A percentile compares a stretch with the other conserved stretches of the same genome.
Conservation (phyloP, 2,888 invertebrate genomes). For the Zelleria hepariella region DNA sequence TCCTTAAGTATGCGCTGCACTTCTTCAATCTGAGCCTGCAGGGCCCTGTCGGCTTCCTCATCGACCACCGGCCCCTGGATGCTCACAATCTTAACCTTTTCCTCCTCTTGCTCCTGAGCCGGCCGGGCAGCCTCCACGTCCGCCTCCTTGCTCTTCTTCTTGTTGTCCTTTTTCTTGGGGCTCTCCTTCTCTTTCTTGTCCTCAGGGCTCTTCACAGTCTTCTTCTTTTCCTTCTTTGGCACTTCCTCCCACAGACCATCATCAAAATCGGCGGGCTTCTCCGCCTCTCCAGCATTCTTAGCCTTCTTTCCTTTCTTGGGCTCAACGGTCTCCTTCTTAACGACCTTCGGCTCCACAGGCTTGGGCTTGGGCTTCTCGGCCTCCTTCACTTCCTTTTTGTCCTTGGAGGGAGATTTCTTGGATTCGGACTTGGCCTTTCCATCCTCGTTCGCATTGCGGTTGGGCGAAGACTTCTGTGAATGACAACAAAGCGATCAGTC, state of each 20-base stretch:
- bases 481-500: not conserved
- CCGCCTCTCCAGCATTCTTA: slow-evolving; percentile 65
- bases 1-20: slow-evolving; percentile 61
- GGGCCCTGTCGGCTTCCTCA: slow-evolving; percentile 50
- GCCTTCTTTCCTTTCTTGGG: slow-evolving; percentile 74
- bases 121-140: slow-evolving; percentile 44
- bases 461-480: slow-evolving; percentile 73
- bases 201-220: slow-evolving; percentile 68
- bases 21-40: slow-evolving; percentile 64
- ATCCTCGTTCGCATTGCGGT: slow-evolving; percentile 73
- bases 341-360: slow-evolving; percentile 38
- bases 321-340: slow-evolving; percentile 57
- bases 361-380: slow-evolving; percentile 64
- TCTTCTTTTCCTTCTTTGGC: slow-evolving; percentile 77
- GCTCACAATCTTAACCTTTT: slow-evolving; percentile 57
- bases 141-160: slow-evolving; percentile 43
- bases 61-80: slow-evolving; percentile 52
- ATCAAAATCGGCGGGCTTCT: slow-evolving; percentile 81
- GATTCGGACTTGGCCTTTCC: slow-evolving; percentile 72
- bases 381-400: slow-evolving; percentile 71
- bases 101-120: slow-evolving; percentile 39
- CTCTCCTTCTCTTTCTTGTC: slow-evolving; percentile 69
- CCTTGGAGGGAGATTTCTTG: slow-evolving; percentile 70
- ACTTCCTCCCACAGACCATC: slow-evolving; percentile 84
- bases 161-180: slow-evolving; percentile 58